Evolutionary conservation across 2,888 invertebrate species (phyloP).

Genomic region (Lamproptera curius): DNA sequence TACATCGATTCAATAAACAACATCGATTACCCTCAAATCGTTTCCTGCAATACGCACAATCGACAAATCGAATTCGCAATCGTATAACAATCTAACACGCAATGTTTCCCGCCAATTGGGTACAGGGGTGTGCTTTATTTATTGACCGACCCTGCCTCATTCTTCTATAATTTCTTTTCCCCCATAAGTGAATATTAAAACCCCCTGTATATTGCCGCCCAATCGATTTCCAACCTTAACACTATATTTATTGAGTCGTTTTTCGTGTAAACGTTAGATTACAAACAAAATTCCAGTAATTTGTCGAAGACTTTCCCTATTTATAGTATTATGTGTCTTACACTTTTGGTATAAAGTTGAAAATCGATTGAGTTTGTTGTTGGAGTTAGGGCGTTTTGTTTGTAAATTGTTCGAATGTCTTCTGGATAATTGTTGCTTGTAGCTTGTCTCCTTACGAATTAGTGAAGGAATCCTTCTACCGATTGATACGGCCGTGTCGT

Average conservation of each 20-base stretch:
- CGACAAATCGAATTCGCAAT: constrained; percentile 68
- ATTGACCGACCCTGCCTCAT: constrained; percentile 71
- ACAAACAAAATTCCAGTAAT: constrained; percentile 14
- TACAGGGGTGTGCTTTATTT: constrained; percentile 56
- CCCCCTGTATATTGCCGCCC: no score
- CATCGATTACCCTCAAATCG: constrained; percentile 46
- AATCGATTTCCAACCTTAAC: constrained; percentile 14
- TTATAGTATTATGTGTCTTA: constrained; percentile 35
- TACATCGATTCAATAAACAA: no score
- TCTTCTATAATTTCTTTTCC: constrained; percentile 73
- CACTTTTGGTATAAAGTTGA: constrained; percentile 35
- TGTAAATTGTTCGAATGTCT: constrained; percentile 42
- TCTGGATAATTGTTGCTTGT: constrained; percentile 73
- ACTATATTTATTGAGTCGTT: constrained; percentile 13
- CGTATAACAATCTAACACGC: constrained; percentile 63
- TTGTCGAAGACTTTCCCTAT: constrained; percentile 15
- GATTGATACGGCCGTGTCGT: constrained; percentile 59
- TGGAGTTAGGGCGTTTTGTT: constrained; percentile 27
- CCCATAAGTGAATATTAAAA: constrained; percentile 72
- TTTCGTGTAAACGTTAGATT: constrained; percentile 17
- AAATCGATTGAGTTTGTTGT: constrained; percentile 32
- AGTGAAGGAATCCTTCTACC: constrained; percentile 69
- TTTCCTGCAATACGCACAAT: constrained; percentile 37
- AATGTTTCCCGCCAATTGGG: constrained; percentile 51
- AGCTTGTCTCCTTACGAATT: constrained; percentile 71